phyloP scores from a whole-genome alignment of 2,113 vertebrate genomes.

The Falco punctatus region DNA sequence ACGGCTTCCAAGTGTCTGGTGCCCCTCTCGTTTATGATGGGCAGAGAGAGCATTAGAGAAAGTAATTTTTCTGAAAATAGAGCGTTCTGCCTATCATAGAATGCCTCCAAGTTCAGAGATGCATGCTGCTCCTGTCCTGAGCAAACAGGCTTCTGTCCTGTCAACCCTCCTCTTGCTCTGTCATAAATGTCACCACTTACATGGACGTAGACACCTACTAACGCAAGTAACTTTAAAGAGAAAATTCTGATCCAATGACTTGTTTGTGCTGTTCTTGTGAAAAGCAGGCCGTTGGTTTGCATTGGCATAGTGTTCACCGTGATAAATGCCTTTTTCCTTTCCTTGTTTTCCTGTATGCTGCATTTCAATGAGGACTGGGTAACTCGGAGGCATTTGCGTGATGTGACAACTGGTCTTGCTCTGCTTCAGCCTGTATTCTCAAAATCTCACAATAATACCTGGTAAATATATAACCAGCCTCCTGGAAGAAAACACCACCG shows the following conservation, averaged over 20 bases:
- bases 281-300: not conserved
- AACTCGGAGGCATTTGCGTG: rapidly evolving
- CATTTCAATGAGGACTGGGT: not conserved
- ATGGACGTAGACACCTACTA: not conserved
- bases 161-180: not conserved
- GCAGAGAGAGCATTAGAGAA: not conserved
- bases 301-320: rapidly evolving
- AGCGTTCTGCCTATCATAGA: rapidly evolving
- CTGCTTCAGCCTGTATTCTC: not conserved
- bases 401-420: not conserved
- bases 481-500: not conserved
- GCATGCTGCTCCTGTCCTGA: not conserved
- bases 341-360: rapidly evolving
- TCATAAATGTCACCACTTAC: rapidly evolving
- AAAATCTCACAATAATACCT: not conserved
- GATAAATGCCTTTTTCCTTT: not conserved
- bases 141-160: not conserved
- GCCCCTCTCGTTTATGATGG: not conserved
- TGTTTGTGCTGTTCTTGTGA: not conserved
- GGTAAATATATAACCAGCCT: not conserved
- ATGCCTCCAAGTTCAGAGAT: not conserved
- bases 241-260: no score
- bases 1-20: not conserved
- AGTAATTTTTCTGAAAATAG: not conserved
- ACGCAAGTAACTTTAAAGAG: rapidly evolving